phyloP scores from a whole-genome alignment of 2,888 invertebrate species.

The Apotomis betuletana region DNA sequence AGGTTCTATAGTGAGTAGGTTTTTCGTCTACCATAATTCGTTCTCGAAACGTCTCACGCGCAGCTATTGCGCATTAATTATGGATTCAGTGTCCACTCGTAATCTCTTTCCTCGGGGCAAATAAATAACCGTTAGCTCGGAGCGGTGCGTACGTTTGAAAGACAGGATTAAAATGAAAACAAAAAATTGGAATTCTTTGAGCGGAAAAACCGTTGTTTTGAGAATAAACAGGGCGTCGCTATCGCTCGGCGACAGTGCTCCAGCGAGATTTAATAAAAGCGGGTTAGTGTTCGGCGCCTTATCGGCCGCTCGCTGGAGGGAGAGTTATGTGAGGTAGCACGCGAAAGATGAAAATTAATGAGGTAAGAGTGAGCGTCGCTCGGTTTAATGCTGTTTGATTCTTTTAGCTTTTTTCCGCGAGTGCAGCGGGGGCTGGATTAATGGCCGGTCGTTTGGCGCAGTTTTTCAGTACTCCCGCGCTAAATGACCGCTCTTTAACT shows the following conservation, averaged over 20 bases:
- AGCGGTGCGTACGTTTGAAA: slow-evolving; percentile 46
- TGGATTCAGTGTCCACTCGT: slow-evolving; percentile 52
- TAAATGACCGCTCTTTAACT: slow-evolving; percentile 42
- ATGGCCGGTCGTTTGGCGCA: slow-evolving; percentile 60
- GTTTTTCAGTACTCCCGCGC: slow-evolving; percentile 50
- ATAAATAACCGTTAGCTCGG: slow-evolving; percentile 51
- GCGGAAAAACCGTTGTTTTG: slow-evolving; percentile 77
- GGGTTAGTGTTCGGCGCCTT: slow-evolving; percentile 67
- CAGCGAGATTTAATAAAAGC: slow-evolving; percentile 75
- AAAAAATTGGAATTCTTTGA: slow-evolving; percentile 68
- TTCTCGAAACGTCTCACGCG: slow-evolving; percentile 33
- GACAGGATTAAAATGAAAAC: slow-evolving; percentile 42
- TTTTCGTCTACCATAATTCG: slow-evolving; percentile 29
- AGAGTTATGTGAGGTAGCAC: slow-evolving; percentile 78
- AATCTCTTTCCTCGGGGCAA: slow-evolving; percentile 48
- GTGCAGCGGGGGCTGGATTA: slow-evolving; percentile 57
- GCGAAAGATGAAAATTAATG: slow-evolving; percentile 83
- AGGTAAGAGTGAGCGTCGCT: slow-evolving; percentile 73
- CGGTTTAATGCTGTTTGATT: slow-evolving; percentile 69
- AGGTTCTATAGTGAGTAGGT: neutral
- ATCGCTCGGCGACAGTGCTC: slow-evolving; percentile 79
- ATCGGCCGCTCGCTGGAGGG: slow-evolving; percentile 79
- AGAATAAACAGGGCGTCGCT: slow-evolving; percentile 77
- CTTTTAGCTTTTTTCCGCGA: slow-evolving; percentile 54
- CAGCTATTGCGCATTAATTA: slow-evolving; percentile 46